Conservation (phyloP, 37 sponge, comb jelly and placozoan genomes). For the Lycopodina hypogea region DNA sequence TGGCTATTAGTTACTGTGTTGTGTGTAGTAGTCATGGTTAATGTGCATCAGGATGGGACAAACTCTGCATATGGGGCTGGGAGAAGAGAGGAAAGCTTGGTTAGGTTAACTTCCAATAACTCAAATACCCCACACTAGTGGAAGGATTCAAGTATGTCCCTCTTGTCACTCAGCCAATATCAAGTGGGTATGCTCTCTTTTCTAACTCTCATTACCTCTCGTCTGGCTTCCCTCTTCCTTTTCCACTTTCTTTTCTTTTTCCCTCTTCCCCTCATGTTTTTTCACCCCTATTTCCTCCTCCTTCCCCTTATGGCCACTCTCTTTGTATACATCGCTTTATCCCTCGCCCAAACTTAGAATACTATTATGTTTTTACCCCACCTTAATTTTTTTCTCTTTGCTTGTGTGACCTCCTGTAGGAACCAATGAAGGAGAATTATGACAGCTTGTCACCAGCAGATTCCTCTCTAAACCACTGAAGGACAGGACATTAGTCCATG, state of each 20-base stretch:
- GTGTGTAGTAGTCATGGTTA: neutral
- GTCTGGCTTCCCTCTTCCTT: too few species aligned
- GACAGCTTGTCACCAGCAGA: too few species aligned
- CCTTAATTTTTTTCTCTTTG: neutral
- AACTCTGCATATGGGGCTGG: conserved; percentile 76
- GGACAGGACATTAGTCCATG: too few species aligned
- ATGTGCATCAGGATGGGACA: conserved; percentile 33
- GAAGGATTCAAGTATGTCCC: conserved; percentile 50
- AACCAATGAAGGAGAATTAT: too few species aligned
- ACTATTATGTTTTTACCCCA: neutral
- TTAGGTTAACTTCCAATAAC: conserved; percentile 37
- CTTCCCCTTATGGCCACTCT: neutral
- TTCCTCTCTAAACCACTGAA: too few species aligned
- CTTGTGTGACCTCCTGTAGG: too few species aligned
- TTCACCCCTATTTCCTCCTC: neutral
- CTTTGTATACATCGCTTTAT: neutral
- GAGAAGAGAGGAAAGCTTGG: conserved; percentile 76
- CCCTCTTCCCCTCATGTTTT: neutral
- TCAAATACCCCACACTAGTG: conserved; percentile 36
- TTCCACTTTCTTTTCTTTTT: neutral
- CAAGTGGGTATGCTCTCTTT: neutral
- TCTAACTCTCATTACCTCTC: too few species aligned
- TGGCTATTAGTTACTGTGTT: neutral
- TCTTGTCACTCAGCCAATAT: too few species aligned
- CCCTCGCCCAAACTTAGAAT: too few species aligned